Conservation (phyloP, 2,113 vertebrate species). For the Engystomops pustulosus region DNA sequence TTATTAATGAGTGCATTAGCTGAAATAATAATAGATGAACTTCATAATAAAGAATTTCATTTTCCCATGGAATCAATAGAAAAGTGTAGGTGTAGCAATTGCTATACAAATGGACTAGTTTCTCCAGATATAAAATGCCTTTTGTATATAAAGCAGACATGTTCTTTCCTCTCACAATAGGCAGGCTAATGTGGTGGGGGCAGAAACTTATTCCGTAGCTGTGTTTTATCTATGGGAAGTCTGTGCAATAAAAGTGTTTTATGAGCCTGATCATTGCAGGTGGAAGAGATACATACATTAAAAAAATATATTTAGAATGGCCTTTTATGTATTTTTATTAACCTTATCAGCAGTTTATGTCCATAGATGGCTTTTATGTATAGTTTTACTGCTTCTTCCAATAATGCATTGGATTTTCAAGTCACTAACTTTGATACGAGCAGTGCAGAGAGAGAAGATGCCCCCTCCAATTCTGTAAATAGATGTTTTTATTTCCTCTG, state of each 20-base stretch:
- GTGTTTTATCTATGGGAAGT: slow-evolving; percentile 1
- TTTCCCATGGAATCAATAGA: slow-evolving; percentile 3
- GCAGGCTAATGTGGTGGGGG: not conserved
- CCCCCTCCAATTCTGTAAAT: not conserved
- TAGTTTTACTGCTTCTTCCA: slow-evolving; percentile 32
- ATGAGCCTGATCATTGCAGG: slow-evolving; percentile 26
- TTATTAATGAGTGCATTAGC: slow-evolving; percentile 18
- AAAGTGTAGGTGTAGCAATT: slow-evolving; percentile 4
- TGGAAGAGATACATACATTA: slow-evolving; percentile 25
- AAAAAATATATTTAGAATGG: slow-evolving; percentile 41
- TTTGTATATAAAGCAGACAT: not conserved
- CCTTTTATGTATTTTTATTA: slow-evolving; percentile 47
- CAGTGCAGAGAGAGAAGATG: not conserved
- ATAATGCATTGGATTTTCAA: slow-evolving; percentile 25
- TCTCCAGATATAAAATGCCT: not conserved
- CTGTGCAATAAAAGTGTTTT: slow-evolving; percentile 7
- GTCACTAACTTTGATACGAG: not conserved
- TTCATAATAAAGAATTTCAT: slow-evolving; percentile 13
- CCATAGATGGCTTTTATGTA: slow-evolving; percentile 29
- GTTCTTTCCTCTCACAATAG: not conserved
- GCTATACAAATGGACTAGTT: not conserved
- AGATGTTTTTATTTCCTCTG: slow-evolving; percentile 14
- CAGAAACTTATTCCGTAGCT: not conserved
- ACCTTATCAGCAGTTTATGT: slow-evolving; percentile 46
- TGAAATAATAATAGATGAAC: not conserved